These are phyloP conservation scores for Pseudochaenichthys georgianus DNA, from an alignment of 2,797 vertebrate species.

Conservation along the genomic window DNA sequence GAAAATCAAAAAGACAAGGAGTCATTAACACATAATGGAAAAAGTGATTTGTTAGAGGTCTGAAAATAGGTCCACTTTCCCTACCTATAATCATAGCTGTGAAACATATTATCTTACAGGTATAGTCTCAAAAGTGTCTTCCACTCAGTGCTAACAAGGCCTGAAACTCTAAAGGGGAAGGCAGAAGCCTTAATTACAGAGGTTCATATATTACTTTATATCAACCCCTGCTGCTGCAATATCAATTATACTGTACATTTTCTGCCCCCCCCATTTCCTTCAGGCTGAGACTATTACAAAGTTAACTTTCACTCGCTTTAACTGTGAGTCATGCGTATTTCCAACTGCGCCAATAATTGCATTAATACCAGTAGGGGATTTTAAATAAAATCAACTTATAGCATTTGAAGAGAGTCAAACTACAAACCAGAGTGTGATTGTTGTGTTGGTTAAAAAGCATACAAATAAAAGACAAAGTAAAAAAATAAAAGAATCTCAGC, in stretches of 20 bases:
- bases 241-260: constrained; percentile 79
- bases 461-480: constrained; percentile 20
- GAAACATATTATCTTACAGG: constrained; percentile 86
- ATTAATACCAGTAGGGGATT: constrained; percentile 27
- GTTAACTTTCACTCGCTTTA: constrained; percentile 72
- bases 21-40: constrained; percentile 88
- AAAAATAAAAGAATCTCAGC: background rate
- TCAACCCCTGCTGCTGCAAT: constrained; percentile 70
- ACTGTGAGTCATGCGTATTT: constrained; percentile 51
- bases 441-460: background rate
- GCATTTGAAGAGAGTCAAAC: constrained; percentile 29
- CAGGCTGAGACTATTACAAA: constrained; percentile 70
- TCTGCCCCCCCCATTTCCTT: constrained; percentile 59
- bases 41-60: constrained; percentile 86
- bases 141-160: constrained; percentile 80
- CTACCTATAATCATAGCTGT: constrained; percentile 85
- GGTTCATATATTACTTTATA: constrained; percentile 79
- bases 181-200: constrained; percentile 81
- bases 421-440: constrained; percentile 20
- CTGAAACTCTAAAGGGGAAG: constrained; percentile 73
- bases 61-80: constrained; percentile 85
- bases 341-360: constrained; percentile 68
- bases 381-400: constrained; percentile 21
- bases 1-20: constrained; percentile 85
- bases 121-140: constrained; percentile 79